Conservation (phyloP, 1,140 invertebrate genomes). For the Bombus fervidus region DNA sequence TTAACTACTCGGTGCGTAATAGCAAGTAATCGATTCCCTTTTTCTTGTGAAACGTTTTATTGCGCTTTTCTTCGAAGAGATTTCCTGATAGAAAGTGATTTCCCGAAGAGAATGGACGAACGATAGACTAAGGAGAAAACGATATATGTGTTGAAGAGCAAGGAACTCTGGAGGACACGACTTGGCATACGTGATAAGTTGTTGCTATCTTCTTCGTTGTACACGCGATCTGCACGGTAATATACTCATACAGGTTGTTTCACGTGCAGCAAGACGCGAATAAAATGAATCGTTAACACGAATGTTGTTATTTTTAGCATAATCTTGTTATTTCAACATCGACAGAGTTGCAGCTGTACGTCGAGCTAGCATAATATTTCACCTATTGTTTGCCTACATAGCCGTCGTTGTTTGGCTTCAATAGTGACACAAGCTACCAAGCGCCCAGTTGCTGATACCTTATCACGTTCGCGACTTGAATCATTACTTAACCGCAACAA, state of each 20-base stretch:
- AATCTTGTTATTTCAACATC: not conserved
- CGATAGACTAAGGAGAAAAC: not conserved
- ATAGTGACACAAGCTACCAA: not conserved
- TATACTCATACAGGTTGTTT: slow-evolving; percentile 13
- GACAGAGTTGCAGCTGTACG: not conserved
- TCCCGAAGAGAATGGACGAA: not conserved
- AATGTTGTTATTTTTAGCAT: not conserved
- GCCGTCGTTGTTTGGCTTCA: not conserved
- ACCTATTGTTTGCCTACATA: not conserved
- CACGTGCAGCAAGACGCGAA: not conserved
- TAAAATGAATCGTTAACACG: not conserved
- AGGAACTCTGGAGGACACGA: slow-evolving; percentile 1
- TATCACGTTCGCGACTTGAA: slow-evolving; percentile 21
- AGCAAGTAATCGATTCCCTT: too few species aligned
- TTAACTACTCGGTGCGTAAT: too few species aligned
- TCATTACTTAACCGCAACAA: slow-evolving; percentile 2
- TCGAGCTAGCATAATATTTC: not conserved
- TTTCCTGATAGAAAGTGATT: not conserved
- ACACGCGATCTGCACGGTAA: slow-evolving; percentile 35
- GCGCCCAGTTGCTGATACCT: slow-evolving; percentile 30
- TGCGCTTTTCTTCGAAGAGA: not conserved
- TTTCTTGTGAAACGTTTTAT: too few species aligned
- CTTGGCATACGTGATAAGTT: slow-evolving; percentile 30
- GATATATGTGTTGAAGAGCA: slow-evolving; percentile 11
- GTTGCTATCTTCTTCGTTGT: slow-evolving; percentile 11